A percentile compares a stretch with the other conserved stretches of the same genome.
phyloP scores from a whole-genome alignment of 1,140 invertebrate genomes.

The Danaus plexippus region DNA sequence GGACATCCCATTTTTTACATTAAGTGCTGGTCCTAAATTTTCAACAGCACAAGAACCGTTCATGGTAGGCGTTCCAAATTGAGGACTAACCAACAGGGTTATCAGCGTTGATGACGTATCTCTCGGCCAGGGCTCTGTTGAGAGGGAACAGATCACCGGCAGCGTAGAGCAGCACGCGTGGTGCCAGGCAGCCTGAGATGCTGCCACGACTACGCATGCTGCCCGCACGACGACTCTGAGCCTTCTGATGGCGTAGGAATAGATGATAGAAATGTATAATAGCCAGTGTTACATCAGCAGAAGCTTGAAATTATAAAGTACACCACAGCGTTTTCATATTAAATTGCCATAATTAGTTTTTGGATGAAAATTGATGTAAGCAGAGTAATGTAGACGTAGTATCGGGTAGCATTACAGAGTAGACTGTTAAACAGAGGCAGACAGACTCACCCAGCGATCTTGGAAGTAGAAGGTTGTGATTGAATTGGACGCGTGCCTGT shows the following conservation, averaged over 20 bases:
- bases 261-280: no score
- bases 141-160: constrained; percentile 83
- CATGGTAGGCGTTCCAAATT: background rate
- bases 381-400: no score
- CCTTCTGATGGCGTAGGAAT: constrained; percentile 50
- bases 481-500: constrained; percentile 63
- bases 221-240: constrained; percentile 65
- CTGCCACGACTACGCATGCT: constrained; percentile 62
- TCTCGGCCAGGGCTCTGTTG: constrained; percentile 84
- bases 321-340: no score
- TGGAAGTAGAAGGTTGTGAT: constrained; percentile 87
- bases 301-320: no score
- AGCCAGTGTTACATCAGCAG: no score
- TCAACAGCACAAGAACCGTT: background rate
- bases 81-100: constrained; percentile 65
- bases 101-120: constrained; percentile 81
- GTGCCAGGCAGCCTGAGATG: constrained; percentile 52
- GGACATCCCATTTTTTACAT: no score
- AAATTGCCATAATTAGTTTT: no score
- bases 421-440: no score
- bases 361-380: no score
- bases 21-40: no score
- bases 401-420: no score
- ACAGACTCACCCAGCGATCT: constrained; percentile 73
- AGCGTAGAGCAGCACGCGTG: constrained; percentile 80